Conservation (phyloP, 2,888 invertebrate genomes). For the Cacoxenus indagator region DNA sequence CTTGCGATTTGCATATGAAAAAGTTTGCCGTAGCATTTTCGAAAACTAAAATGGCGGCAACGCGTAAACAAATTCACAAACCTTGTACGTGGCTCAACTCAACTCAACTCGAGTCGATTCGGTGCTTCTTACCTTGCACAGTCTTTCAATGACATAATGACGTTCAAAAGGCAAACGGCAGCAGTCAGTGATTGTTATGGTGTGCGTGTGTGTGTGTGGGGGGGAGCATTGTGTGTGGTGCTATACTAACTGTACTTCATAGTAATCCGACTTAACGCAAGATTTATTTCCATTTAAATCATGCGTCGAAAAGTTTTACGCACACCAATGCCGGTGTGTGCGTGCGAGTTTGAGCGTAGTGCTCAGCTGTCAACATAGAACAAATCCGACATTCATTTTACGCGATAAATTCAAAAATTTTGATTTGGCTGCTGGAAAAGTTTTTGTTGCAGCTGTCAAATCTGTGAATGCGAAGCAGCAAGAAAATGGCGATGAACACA, state of each 20-base stretch:
- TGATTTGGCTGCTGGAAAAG: neutral
- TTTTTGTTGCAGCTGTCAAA: neutral
- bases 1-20: constrained; percentile 65
- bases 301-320: constrained; percentile 59
- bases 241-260: constrained; percentile 27
- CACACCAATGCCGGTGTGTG: too few relatives aligned
- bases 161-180: neutral
- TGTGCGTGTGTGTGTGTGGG: neutral
- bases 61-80: constrained; percentile 60
- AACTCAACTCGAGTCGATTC: too few relatives aligned
- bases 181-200: neutral
- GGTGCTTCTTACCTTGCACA: too few relatives aligned
- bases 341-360: too few relatives aligned
- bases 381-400: constrained; percentile 4
- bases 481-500: neutral
- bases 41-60: constrained; percentile 41
- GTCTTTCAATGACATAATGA: neutral
- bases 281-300: constrained; percentile 63
- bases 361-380: neutral
- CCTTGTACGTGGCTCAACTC: constrained; percentile 50
- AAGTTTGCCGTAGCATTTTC: constrained; percentile 49
- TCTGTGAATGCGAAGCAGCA: neutral
- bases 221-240: neutral
- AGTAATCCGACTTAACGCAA: constrained; percentile 63
- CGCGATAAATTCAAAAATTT: constrained; percentile 10